These are phyloP conservation scores for human (Homo sapiens) DNA, from an alignment of 2,113 vertebrate species.

Conservation along the genomic window DNA sequence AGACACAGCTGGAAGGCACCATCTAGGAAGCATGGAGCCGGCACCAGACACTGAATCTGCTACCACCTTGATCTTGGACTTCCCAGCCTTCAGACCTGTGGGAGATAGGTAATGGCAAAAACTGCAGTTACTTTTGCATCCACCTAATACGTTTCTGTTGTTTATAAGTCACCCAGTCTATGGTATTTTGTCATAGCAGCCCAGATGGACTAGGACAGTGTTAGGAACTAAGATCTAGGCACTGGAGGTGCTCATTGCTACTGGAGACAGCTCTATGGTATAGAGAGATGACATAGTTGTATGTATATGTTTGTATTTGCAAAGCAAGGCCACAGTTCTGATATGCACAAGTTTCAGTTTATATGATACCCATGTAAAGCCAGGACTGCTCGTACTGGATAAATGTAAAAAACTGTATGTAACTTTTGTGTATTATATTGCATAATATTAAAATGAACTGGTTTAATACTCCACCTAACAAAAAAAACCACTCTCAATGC, in stretches of 20 bases:
- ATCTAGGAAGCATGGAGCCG: too few relatives aligned
- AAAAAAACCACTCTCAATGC: background rate
- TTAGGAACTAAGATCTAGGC: background rate
- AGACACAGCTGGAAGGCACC: background rate
- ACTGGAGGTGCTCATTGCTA: background rate
- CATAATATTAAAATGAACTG: background rate
- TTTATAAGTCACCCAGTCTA: background rate
- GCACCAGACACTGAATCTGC: background rate
- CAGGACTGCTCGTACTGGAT: background rate
- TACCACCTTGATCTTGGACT: background rate
- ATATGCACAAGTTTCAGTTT: background rate
- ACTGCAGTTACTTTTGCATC: too few relatives aligned
- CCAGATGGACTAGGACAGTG: background rate
- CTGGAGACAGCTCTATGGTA: background rate
- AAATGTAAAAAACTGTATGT: background rate
- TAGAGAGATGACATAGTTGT: background rate
- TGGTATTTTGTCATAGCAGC: background rate
- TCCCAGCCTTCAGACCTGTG: background rate
- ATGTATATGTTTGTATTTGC: background rate
- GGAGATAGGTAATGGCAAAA: background rate
- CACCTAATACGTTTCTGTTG: background rate
- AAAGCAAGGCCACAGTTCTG: background rate
- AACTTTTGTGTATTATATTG: background rate
- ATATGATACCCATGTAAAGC: background rate
- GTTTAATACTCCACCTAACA: background rate